Percentiles rank a stretch among this genome's conserved stretches.
These are phyloP conservation scores for Trachelus tabidus DNA, from an alignment of 2,888 invertebrate species.

Conservation along the genomic window DNA sequence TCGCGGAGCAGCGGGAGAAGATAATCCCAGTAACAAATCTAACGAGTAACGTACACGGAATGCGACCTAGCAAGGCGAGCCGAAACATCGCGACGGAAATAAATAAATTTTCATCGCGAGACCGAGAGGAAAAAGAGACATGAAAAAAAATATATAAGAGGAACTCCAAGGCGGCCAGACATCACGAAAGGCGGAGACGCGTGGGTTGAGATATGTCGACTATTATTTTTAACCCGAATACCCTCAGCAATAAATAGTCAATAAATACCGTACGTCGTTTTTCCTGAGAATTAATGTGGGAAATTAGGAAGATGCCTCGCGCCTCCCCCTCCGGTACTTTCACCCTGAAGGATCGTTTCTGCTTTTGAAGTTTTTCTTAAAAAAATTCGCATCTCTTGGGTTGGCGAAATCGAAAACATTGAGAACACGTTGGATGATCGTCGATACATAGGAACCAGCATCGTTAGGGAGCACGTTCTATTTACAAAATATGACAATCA, in stretches of 20 bases:
- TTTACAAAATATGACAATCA: slow-evolving; percentile 43
- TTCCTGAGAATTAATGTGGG: neutral
- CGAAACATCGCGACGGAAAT: slow-evolving; percentile 8
- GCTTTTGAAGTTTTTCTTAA: neutral
- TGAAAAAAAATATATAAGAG: neutral
- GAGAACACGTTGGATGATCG: neutral
- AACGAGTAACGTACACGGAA: slow-evolving; percentile 10
- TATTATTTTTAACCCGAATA: slow-evolving; percentile 22
- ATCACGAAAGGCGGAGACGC: neutral
- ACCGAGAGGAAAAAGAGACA: neutral
- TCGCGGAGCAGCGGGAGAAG: neutral
- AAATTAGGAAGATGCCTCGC: neutral
- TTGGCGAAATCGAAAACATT: neutral
- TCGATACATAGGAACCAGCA: neutral
- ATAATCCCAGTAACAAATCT: slow-evolving; percentile 11
- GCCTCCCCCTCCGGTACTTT: neutral
- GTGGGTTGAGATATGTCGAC: slow-evolving; percentile 8
- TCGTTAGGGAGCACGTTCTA: slow-evolving; percentile 10
- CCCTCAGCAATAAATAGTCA: slow-evolving; percentile 9
- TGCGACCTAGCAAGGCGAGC: slow-evolving; percentile 8
- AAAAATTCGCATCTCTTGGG: neutral
- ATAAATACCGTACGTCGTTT: slow-evolving; percentile 20
- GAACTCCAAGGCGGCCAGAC: neutral
- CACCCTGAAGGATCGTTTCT: neutral
- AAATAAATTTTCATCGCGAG: slow-evolving; percentile 19